Evolutionary conservation across 2,888 invertebrate genomes (phyloP).

Genomic region (Odontothrips loti): DNA sequence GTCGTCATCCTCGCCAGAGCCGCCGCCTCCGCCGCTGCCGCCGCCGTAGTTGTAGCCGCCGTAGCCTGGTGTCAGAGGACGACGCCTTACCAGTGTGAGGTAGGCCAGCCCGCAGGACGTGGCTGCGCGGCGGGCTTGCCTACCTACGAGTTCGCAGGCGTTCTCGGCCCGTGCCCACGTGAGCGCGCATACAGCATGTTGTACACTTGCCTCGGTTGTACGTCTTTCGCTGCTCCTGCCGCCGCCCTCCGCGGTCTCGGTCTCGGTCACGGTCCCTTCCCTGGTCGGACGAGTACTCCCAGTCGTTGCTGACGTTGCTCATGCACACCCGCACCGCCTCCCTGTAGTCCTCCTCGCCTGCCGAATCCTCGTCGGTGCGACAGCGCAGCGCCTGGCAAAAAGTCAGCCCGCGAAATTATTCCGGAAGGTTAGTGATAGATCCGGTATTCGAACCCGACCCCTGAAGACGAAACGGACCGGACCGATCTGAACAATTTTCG

Average conservation of each 20-base stretch:
- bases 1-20: conserved; percentile 26
- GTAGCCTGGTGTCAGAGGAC: not conserved
- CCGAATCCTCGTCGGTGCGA: conserved; percentile 28
- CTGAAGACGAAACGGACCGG: no score
- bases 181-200: no score
- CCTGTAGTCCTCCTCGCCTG: conserved; percentile 27
- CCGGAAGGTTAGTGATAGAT: no score
- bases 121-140: not conserved
- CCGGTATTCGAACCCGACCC: no score
- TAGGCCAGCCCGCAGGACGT: not conserved
- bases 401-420: not conserved
- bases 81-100: not conserved
- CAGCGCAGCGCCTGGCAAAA: conserved; percentile 29
- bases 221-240: conserved; percentile 9
- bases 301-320: conserved; percentile 4
- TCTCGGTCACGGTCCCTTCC: conserved; percentile 4
- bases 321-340: conserved; percentile 31
- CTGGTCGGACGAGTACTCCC: not conserved
- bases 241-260: not conserved
- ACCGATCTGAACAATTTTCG: not conserved
- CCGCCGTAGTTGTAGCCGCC: not conserved
- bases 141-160: not conserved
- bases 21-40: not conserved
- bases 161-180: not conserved
- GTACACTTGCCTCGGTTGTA: conserved; percentile 8